Base-by-base conservation (phyloP, 2,888 invertebrate genomes). In the Amblyjoppa fuscipennis region DNA sequence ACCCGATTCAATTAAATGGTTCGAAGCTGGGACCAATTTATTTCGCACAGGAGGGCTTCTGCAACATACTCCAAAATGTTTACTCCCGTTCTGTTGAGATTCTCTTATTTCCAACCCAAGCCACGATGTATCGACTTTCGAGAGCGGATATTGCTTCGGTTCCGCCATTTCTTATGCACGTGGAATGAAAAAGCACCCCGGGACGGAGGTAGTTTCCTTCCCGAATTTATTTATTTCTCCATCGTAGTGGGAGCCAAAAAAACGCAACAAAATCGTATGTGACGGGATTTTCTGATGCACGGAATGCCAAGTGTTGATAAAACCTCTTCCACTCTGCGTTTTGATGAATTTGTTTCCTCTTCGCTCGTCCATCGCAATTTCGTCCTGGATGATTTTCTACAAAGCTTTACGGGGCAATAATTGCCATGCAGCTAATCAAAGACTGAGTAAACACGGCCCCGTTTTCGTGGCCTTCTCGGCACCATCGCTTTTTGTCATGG, bases 391-490 rank as follows among this genome's bases (percentile, higher is more conserved):
- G 45, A 49, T 49, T 56, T 69, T 71, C 53, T 41, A 38, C 51
- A 11, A 45, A 79, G 61, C 75, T 86, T 86, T 83, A 82, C 66
- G 71, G 73, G 13, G 83, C 83, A 86, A 81, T 81, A 70, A 69
- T 49, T 76, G 73, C 20, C 69, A 83, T 77, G 66, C 81, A 81
- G 75, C 89, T 89, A 90, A 91, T 91, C 89, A 91, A 89, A 88
- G 89, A 83, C 84, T 83, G 45, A 79, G 89, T 86, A 90, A 91
- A 91, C 89, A 88, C 79, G 88, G 85, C 88, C 87, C 81, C 87
- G 70, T 90, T 91, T 88, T 76, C 66, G 56, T 25, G 51, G 71
- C 77, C 64, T 25, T 74, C 69, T 80, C 73, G 25, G 34, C 20
- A 59, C 5, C 45, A 16, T 64, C 34, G 25, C 59, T 68, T 75